Percentiles rank a stretch among this genome's conserved stretches.
phyloP scores from a whole-genome alignment of 2,797 vertebrate species.

The Hyperoplus immaculatus region DNA sequence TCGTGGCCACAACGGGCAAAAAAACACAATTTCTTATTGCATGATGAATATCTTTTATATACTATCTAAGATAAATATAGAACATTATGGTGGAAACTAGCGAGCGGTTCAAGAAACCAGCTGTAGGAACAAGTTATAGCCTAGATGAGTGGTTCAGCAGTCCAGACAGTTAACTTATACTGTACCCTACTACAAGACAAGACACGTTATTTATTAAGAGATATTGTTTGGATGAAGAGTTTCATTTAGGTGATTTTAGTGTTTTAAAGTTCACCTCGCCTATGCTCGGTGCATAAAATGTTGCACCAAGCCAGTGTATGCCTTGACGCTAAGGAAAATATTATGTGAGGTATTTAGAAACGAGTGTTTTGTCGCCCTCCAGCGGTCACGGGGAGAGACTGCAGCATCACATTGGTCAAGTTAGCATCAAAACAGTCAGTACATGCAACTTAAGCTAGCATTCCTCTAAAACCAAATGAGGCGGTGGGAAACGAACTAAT shows the following conservation, averaged over 20 bases:
- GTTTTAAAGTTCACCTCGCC: neutral
- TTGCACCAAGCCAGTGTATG: neutral
- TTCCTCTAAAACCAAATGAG: no score
- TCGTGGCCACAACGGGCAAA: neutral
- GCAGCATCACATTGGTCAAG: neutral
- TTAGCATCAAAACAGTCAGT: no score
- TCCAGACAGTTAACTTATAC: no score
- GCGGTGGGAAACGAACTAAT: no score
- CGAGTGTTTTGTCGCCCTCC: neutral
- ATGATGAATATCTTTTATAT: neutral
- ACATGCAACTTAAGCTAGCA: no score
- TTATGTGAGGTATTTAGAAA: no score
- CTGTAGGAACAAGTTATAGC: neutral
- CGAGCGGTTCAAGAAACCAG: neutral
- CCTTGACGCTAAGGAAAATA: neutral
- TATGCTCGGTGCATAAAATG: neutral
- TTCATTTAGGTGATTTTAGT: neutral
- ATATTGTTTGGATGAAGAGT: neutral
- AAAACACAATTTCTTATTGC: neutral
- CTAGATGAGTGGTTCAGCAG: no score
- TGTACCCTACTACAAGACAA: no score
- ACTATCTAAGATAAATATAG: neutral
- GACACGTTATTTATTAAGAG: neutral
- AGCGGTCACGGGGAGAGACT: neutral
- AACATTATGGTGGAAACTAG: neutral